These are phyloP conservation scores for Archips xylosteana DNA, from an alignment of 2,888 invertebrate genomes.

Conservation along the genomic window DNA sequence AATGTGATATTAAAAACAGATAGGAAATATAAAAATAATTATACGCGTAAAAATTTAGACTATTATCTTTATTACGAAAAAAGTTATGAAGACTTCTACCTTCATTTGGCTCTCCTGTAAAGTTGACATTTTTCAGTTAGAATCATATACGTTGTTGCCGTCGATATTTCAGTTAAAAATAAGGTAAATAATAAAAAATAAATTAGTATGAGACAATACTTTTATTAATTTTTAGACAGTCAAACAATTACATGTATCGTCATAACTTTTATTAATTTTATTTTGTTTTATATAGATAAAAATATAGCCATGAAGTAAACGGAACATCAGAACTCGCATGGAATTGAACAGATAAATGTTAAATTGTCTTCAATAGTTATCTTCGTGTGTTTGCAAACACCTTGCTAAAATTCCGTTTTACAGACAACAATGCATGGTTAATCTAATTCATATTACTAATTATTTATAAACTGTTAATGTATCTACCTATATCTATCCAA, in stretches of 20 bases:
- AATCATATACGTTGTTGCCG: too few relatives aligned
- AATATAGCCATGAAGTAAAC: neutral
- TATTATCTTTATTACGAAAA: too few relatives aligned
- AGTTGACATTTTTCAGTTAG: too few relatives aligned
- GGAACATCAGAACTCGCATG: neutral
- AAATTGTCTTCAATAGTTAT: neutral
- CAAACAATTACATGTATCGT: neutral
- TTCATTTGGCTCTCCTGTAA: too few relatives aligned
- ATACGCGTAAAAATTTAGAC: too few relatives aligned
- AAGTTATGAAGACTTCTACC: too few relatives aligned
- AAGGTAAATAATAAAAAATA: neutral
- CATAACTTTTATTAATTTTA: too few relatives aligned
- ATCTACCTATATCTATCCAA: conserved; percentile 56
- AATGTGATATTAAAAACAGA: too few relatives aligned
- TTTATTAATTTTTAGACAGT: too few relatives aligned
- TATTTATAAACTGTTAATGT: conserved; percentile 43
- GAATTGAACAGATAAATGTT: neutral
- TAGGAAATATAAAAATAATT: too few relatives aligned
- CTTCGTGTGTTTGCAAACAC: neutral
- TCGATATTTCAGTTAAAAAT: too few relatives aligned
- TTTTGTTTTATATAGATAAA: too few relatives aligned
- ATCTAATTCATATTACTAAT: conserved; percentile 4
- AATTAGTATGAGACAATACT: neutral
- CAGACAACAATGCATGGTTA: conserved; percentile 4
- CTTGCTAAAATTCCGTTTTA: conserved; percentile 13